Evolutionary conservation across 2,888 invertebrate species (phyloP), one percentile per base, ranked within the genome.

Genomic region (Eremobia ochroleuca): DNA sequence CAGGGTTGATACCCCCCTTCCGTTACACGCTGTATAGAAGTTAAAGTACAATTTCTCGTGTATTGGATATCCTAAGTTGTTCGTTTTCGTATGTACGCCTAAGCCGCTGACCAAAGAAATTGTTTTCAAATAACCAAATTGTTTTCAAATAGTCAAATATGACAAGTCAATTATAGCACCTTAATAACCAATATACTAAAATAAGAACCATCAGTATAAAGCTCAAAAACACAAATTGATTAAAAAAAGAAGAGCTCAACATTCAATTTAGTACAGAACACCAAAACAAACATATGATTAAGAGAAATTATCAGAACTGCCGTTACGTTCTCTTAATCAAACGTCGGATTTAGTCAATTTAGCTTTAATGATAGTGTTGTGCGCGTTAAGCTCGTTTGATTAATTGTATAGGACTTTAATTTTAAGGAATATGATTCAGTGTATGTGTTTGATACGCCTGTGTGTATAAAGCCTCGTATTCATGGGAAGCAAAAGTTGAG

Each of bases 301-400:
- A 75, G 79, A 82, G 77, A 80, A 83, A 86, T 84, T 78, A 85
- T 86, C 77, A 74, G 76, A 85, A 83, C 85, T 81, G 89, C 89
- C 85, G 87, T 90, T 71, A 91, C 92, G 91, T 94, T 95, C 94
- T 95, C 94, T 96, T 95, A 96, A 95, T 96, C 95, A 95, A 95
- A 95, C 87, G 96, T 96, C 96, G 92, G 96, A 96, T 96, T 96
- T 96, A 93, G 94, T 93, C 92, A 95, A 94, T 95, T 95, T 95
- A 92, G 90, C 92, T 94, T 92, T 95, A 96, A 95, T 95, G 94
- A 95, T 94, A 94, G 94, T 92, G 92, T 92, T 93, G 91, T 92
- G 91, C 87, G 92, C 91, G 93, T 91, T 96, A 96, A 96, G 94
- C 94, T 92, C 81, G 78, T 86, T 89, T 96, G 95, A 96, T 96